phyloP scores from a whole-genome alignment of 1,140 invertebrate species.

The Leptestheria dahalacensis region DNA sequence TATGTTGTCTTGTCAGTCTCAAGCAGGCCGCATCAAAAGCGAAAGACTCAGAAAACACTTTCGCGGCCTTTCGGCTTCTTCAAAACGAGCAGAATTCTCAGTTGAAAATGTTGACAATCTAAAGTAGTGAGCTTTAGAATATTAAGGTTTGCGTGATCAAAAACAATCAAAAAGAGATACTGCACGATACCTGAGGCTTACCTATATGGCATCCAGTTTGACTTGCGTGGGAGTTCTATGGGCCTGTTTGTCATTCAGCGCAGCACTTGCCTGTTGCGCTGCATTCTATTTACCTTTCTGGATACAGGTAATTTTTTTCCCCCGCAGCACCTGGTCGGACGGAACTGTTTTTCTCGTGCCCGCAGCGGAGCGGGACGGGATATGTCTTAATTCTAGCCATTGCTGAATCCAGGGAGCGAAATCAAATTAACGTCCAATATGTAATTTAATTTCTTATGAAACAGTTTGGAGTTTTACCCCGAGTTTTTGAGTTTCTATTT shows the following conservation, averaged over 20 bases:
- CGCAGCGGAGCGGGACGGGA: not conserved
- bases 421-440: too few species aligned
- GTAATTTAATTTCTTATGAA: too few species aligned
- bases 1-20: not conserved
- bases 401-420: too few species aligned
- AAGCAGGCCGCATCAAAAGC: not conserved
- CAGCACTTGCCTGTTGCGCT: conserved; percentile 41
- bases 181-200: too few species aligned
- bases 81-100: not conserved
- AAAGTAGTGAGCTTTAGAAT: not conserved
- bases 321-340: conserved; percentile 13
- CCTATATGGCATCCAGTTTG: conserved; percentile 34
- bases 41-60: not conserved
- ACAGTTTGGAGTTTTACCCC: too few species aligned
- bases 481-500: conserved; percentile 3
- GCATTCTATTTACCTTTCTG: conserved; percentile 56
- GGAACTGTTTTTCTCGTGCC: not conserved
- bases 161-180: not conserved
- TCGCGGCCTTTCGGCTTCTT: not conserved
- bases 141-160: not conserved
- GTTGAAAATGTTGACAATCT: not conserved
- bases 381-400: too few species aligned
- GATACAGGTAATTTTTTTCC: conserved; percentile 39
- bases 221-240: conserved; percentile 45
- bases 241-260: conserved; percentile 43